Conservation (phyloP, 1,140 invertebrate species). For the Drosophila equinoxialis region DNA sequence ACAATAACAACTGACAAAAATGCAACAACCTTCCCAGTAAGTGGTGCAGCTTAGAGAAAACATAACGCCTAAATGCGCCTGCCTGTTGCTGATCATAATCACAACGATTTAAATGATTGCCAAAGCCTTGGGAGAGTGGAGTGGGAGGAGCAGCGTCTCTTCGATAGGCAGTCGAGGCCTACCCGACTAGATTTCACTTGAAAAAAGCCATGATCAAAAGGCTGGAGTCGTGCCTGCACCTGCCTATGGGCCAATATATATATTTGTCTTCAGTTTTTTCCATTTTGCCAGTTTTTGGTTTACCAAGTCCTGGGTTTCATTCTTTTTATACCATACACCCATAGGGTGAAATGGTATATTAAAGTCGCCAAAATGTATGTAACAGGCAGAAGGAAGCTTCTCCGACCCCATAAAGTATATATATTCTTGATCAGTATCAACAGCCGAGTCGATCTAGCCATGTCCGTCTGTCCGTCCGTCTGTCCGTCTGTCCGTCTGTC, state of each 20-base stretch:
- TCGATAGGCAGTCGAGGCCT: background rate
- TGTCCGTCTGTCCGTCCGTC: too few relatives aligned
- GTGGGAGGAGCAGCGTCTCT: background rate
- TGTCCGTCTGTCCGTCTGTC: too few relatives aligned
- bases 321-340: too few relatives aligned
- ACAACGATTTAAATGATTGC: slow-evolving; percentile 78
- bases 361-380: too few relatives aligned
- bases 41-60: slow-evolving; percentile 61
- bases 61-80: slow-evolving; percentile 47
- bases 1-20: slow-evolving; percentile 29
- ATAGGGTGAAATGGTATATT: too few relatives aligned
- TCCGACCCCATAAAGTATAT: too few relatives aligned
- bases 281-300: slow-evolving; percentile 1
- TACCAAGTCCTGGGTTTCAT: background rate
- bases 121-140: slow-evolving; percentile 33
- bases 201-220: slow-evolving; percentile 7
- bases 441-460: too few relatives aligned
- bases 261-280: background rate
- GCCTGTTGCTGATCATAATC: slow-evolving; percentile 72
- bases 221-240: slow-evolving; percentile 61
- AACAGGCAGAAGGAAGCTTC: too few relatives aligned
- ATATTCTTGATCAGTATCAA: too few relatives aligned
- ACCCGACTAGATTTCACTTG: background rate
- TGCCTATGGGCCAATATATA: slow-evolving; percentile 34
- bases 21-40: slow-evolving; percentile 25